A percentile compares a stretch with the other conserved stretches of the same genome.
phyloP scores from a whole-genome alignment of 1,140 invertebrate genomes.

The Tetragnatha versicolor region DNA sequence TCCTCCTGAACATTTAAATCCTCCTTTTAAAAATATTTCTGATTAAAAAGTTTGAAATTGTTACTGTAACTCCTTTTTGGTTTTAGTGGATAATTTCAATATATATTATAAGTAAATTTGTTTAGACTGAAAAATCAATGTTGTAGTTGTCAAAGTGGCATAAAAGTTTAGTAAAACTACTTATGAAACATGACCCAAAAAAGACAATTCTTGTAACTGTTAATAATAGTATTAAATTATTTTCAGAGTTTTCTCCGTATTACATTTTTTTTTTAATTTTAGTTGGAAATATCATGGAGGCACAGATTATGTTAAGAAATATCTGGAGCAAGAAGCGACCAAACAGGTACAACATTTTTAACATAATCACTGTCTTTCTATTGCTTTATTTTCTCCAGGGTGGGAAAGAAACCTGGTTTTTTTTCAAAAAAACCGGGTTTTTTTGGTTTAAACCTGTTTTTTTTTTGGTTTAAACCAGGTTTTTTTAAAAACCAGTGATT shows the following conservation, averaged over 20 bases:
- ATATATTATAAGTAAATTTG: too few relatives aligned
- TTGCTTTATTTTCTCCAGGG: background rate
- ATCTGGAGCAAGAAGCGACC: constrained; percentile 6
- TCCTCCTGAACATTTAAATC: background rate
- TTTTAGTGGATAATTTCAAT: background rate
- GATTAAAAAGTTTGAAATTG: background rate
- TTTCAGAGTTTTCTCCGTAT: background rate
- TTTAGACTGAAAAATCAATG: background rate
- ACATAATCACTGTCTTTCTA: background rate
- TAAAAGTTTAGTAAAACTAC: background rate
- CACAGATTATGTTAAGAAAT: constrained; percentile 31
- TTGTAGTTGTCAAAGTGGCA: background rate
- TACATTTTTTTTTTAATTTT: background rate
- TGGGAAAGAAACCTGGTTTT: background rate
- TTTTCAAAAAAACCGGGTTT: background rate
- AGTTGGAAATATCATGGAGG: constrained; percentile 2
- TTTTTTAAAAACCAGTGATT: background rate
- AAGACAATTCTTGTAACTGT: background rate
- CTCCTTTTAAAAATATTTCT: background rate
- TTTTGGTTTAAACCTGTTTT: background rate
- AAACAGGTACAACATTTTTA: background rate
- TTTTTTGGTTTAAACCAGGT: background rate
- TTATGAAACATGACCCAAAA: background rate
- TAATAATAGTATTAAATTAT: background rate
- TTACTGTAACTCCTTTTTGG: background rate